Evolutionary conservation across 2,888 invertebrate species (phyloP).

Genomic region (Gasteruption jaculator): DNA sequence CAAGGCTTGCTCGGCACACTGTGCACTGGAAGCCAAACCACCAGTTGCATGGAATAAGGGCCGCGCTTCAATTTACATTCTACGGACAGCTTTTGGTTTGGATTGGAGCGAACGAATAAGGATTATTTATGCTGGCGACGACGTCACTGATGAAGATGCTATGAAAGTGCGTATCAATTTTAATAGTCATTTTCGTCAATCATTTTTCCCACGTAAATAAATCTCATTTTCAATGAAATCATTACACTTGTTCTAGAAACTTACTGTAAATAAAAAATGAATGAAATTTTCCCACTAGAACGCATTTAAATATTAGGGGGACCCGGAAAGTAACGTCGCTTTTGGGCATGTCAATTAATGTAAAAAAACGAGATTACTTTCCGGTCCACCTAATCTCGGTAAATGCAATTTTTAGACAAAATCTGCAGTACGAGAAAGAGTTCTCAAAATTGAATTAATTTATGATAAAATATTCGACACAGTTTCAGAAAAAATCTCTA

Average conservation of each 20-base stretch:
- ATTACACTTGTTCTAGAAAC: background rate
- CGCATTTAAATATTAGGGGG: too few relatives aligned
- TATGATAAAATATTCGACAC: too few relatives aligned
- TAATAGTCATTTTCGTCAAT: conserved; percentile 6
- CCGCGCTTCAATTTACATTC: conserved; percentile 84
- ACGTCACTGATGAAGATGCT: conserved; percentile 85
- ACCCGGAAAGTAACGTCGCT: too few relatives aligned
- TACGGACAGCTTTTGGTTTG: conserved; percentile 84
- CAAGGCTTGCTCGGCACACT: conserved; percentile 74
- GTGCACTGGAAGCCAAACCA: conserved; percentile 86
- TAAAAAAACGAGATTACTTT: too few relatives aligned
- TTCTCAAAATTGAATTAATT: too few relatives aligned
- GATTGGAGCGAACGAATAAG: conserved; percentile 89
- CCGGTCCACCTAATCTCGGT: too few relatives aligned
- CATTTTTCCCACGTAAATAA: conserved; percentile 5
- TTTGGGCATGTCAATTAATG: too few relatives aligned
- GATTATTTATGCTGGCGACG: conserved; percentile 87
- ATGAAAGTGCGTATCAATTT: conserved; percentile 65
- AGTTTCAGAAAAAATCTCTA: too few relatives aligned
- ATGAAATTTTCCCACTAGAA: too few relatives aligned
- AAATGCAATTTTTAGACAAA: too few relatives aligned
- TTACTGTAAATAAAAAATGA: background rate
- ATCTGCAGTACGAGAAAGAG: too few relatives aligned
- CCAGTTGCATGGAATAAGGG: conserved; percentile 91
- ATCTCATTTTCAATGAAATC: conserved; percentile 10